Percentiles rank a stretch among this genome's conserved stretches.
These are phyloP conservation scores for Panurus biarmicus DNA, from an alignment of 2,113 vertebrate genomes.

Conservation along the genomic window DNA sequence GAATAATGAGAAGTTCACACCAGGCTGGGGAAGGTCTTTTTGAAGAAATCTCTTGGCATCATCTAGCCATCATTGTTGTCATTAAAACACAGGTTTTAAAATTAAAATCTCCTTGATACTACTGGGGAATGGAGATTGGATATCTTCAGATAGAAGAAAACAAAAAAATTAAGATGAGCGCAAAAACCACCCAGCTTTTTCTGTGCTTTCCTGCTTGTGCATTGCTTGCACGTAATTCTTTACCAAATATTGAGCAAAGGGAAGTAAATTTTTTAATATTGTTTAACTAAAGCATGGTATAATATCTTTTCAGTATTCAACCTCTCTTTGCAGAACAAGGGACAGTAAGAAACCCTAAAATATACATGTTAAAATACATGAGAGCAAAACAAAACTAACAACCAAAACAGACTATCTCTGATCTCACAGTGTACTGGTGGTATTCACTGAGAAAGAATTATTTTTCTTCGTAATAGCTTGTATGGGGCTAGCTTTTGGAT, in stretches of 20 bases:
- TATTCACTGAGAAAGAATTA: neutral
- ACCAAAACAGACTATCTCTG: neutral
- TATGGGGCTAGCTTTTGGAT: neutral
- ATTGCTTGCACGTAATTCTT: neutral
- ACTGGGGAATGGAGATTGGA: neutral
- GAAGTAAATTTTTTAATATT: neutral
- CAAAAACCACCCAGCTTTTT: neutral
- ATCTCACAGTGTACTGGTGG: neutral
- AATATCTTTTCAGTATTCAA: neutral
- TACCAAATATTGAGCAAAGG: neutral
- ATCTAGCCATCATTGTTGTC: fast-evolving
- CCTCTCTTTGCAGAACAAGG: neutral
- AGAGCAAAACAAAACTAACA: neutral
- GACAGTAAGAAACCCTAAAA: neutral
- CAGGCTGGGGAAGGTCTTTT: neutral
- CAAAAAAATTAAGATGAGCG: neutral
- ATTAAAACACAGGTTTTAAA: neutral
- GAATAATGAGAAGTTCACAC: neutral
- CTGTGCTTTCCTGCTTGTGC: neutral
- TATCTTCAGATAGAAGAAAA: neutral
- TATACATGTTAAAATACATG: neutral
- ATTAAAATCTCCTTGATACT: neutral
- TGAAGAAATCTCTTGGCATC: neutral
- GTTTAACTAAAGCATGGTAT: neutral
- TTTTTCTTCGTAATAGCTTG: neutral